A percentile compares a stretch with the other conserved stretches of the same genome.
phyloP scores from a whole-genome alignment of 2,113 vertebrate genomes.

The Notarius quadriscutis region DNA sequence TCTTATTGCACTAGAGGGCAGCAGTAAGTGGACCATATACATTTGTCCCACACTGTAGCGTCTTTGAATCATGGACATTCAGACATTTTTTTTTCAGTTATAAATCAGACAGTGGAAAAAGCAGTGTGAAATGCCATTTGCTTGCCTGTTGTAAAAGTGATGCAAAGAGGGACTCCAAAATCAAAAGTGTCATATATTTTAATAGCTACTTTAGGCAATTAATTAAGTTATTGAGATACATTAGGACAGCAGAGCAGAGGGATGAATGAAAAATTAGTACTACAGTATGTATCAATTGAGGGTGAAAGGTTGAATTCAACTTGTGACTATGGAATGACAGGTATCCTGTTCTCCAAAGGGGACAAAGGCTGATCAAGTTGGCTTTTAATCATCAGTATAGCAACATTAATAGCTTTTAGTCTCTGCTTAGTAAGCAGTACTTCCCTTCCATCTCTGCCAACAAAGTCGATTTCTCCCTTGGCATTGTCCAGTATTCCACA shows the following conservation, averaged over 20 bases:
- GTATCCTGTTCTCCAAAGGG: neutral
- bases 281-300: neutral
- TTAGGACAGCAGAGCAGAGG: neutral
- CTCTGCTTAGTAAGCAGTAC: neutral
- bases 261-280: neutral
- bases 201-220: neutral
- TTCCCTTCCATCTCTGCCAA: neutral
- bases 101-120: neutral
- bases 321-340: neutral
- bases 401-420: neutral
- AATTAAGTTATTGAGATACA: neutral
- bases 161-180: neutral
- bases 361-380: neutral
- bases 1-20: conserved; percentile 3
- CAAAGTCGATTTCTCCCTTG: neutral
- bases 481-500: neutral
- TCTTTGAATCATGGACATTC: neutral
- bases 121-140: neutral
- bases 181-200: neutral
- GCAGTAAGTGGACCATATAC: neutral
- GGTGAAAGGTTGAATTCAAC: neutral
- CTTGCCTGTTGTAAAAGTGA: neutral
- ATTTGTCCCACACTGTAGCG: neutral
- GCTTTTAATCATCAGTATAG: neutral
- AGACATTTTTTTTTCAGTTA: neutral